phyloP scores from a whole-genome alignment of 2,113 vertebrate genomes.

The Tringa solitaria region DNA sequence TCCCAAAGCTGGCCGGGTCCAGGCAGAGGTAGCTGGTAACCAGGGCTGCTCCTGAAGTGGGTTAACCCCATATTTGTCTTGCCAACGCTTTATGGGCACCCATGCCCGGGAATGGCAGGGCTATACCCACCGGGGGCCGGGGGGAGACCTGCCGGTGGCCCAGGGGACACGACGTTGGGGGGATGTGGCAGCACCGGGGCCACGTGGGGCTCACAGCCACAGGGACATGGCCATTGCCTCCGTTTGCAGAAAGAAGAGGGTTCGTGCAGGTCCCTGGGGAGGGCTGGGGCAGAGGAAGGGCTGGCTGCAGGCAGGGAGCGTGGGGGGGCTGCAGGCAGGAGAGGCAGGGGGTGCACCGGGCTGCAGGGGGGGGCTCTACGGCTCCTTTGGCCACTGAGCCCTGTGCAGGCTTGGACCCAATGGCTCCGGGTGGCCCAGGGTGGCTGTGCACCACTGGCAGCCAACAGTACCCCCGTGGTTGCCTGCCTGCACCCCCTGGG shows the following conservation, averaged over 20 bases:
- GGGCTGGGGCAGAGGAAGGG: not conserved
- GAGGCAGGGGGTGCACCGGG: too few species aligned
- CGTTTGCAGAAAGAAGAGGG: not conserved
- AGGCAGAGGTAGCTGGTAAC: not conserved
- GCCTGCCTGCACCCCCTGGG: accelerated
- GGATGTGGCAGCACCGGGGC: not conserved
- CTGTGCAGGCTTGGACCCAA: not conserved
- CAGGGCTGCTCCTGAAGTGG: not conserved
- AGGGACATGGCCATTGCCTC: accelerated
- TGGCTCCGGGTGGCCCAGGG: not conserved
- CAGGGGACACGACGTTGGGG: not conserved
- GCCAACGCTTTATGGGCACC: accelerated
- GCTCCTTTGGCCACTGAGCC: not conserved
- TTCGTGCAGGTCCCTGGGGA: not conserved
- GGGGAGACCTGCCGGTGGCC: not conserved
- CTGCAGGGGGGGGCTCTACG: not conserved
- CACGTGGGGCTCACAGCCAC: accelerated
- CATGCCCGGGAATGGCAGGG: accelerated
- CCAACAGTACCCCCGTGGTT: not conserved
- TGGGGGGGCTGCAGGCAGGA: not conserved
- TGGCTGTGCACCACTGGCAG: not conserved
- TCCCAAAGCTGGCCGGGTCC: not conserved
- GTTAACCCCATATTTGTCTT: not conserved
- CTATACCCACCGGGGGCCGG: not conserved
- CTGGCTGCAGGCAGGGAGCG: not conserved